These are phyloP conservation scores for Parauchenoglanis punctatus DNA, from an alignment of 2,797 vertebrate species.

Conservation along the genomic window DNA sequence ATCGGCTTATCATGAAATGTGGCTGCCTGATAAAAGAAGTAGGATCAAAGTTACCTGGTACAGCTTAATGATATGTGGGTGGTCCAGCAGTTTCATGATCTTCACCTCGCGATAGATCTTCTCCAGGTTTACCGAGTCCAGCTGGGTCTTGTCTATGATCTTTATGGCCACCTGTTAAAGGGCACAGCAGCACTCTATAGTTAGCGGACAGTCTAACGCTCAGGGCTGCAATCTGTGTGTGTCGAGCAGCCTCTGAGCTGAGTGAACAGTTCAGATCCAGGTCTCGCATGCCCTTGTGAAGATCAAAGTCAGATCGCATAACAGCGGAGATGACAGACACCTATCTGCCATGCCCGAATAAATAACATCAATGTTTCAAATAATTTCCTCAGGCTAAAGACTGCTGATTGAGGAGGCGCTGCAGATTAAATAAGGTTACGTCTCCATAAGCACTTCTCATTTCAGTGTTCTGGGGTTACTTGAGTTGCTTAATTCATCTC, in stretches of 20 bases:
- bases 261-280: constrained; percentile 26
- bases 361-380: constrained; percentile 20
- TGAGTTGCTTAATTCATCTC: not conserved
- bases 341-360: not conserved
- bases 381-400: constrained; percentile 33
- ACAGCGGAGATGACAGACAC: constrained; percentile 24
- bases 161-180: constrained; percentile 93
- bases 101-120: constrained; percentile 98
- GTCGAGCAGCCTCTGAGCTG: not conserved
- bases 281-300: constrained; percentile 1
- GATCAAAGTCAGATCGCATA: constrained; percentile 37
- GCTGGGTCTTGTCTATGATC: constrained; percentile 98
- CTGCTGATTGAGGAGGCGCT: constrained; percentile 3
- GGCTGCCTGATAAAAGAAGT: not conserved
- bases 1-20: not conserved
- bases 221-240: constrained; percentile 14
- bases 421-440: constrained; percentile 13
- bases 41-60: constrained; percentile 87
- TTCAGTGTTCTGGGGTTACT: not conserved
- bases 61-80: constrained; percentile 96
- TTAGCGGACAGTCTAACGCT: constrained; percentile 33
- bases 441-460: constrained; percentile 3
- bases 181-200: constrained; percentile 43
- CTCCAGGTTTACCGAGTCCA: constrained; percentile 96
- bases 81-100: constrained; percentile 98